Evolutionary conservation across 2,888 invertebrate species (phyloP).

Genomic region (Ganaspis brasiliensis): DNA sequence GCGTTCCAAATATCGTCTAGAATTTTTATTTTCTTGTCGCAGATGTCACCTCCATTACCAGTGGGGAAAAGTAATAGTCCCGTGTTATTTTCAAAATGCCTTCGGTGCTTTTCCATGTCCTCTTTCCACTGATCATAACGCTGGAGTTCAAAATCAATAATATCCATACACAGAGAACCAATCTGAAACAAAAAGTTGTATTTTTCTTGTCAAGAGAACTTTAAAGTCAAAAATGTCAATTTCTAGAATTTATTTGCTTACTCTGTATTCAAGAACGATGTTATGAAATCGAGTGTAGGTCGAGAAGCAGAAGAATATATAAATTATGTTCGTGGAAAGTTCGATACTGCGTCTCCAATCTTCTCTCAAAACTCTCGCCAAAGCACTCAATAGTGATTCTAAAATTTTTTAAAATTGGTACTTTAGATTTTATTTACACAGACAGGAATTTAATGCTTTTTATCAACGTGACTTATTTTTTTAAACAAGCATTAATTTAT

Average conservation of each 20-base stretch:
- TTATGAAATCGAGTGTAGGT: conserved; percentile 97
- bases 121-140: conserved; percentile 96
- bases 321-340: conserved; percentile 97
- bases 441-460: too few species aligned
- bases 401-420: too few species aligned
- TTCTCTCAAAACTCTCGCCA: conserved; percentile 97
- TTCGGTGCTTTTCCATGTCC: conserved; percentile 84
- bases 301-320: conserved; percentile 98
- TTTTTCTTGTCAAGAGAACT: conserved; percentile 37
- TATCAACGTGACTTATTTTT: too few species aligned
- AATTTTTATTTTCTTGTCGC: conserved; percentile 73
- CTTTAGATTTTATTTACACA: too few species aligned
- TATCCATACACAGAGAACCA: conserved; percentile 97
- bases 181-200: conserved; percentile 83
- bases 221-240: conserved; percentile 11
- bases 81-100: conserved; percentile 79
- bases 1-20: conserved; percentile 77
- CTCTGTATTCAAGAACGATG: conserved; percentile 97
- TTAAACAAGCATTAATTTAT: too few species aligned
- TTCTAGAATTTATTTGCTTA: conserved; percentile 74
- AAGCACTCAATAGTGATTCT: conserved; percentile 97
- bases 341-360: conserved; percentile 99
- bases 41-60: conserved; percentile 67
- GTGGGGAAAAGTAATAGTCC: conserved; percentile 74
- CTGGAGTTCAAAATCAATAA: conserved; percentile 96